phyloP scores from a whole-genome alignment of 2,113 vertebrate genomes.

The Oncorhynchus tshawytscha region DNA sequence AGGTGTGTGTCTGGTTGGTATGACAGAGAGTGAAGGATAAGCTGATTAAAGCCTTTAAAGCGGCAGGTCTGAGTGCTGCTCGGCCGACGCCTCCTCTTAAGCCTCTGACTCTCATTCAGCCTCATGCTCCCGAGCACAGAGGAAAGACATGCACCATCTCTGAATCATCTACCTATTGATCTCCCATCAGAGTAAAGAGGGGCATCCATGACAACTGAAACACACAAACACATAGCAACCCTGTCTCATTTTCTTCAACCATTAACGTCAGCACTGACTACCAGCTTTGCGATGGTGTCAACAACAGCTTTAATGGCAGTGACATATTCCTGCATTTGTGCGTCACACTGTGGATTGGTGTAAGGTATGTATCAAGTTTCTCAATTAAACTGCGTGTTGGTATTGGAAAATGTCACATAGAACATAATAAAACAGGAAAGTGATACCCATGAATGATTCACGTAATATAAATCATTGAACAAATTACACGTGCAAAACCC shows the following conservation, averaged over 20 bases:
- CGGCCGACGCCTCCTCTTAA: not conserved
- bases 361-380: not conserved
- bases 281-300: not conserved
- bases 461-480: not conserved
- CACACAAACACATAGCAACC: not conserved
- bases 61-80: not conserved
- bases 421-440: conserved; percentile 10
- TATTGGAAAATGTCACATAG: not conserved
- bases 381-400: conserved; percentile 8
- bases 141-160: not conserved
- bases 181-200: not conserved
- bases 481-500: conserved; percentile 23
- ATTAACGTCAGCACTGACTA: not conserved
- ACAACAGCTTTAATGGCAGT: not conserved
- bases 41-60: not conserved
- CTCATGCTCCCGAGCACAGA: not conserved
- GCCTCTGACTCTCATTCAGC: not conserved
- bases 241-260: not conserved
- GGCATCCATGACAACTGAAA: not conserved
- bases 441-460: not conserved
- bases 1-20: not conserved
- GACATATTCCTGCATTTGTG: not conserved
- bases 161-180: not conserved
- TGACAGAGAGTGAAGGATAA: conserved; percentile 8
- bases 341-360: not conserved